phyloP scores from a whole-genome alignment of 2,888 invertebrate genomes.

The Chalcis sispes region DNA sequence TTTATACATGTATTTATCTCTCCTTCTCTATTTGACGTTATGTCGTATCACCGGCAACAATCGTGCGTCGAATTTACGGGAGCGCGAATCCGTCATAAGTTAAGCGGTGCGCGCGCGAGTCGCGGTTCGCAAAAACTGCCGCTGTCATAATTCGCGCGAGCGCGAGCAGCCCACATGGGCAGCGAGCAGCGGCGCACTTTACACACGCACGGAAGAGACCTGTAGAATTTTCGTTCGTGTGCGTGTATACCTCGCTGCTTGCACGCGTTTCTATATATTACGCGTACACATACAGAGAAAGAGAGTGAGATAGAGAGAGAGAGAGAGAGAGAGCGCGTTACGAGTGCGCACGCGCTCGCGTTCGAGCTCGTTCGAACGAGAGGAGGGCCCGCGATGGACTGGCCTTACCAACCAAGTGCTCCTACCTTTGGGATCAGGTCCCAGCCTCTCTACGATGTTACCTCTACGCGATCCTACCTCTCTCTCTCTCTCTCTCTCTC shows the following conservation, averaged over 20 bases:
- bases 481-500: slow-evolving; percentile 60
- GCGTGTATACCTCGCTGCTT: background rate
- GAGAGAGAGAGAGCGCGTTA: background rate
- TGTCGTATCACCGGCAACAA: no score
- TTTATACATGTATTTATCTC: no score
- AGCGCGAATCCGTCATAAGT: no score
- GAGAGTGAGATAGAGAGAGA: background rate
- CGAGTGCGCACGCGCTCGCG: slow-evolving; percentile 24
- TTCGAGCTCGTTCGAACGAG: slow-evolving; percentile 69
- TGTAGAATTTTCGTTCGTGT: background rate
- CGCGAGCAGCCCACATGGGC: slow-evolving; percentile 13
- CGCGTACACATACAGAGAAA: background rate
- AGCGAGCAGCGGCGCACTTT: background rate
- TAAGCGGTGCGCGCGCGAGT: no score
- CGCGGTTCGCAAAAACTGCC: no score
- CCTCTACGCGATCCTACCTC: slow-evolving; percentile 66
- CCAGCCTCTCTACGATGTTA: slow-evolving; percentile 73
- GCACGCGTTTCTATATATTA: background rate
- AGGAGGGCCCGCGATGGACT: slow-evolving; percentile 76
- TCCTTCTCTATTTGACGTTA: no score
- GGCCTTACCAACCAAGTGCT: slow-evolving; percentile 69
- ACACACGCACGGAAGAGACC: background rate
- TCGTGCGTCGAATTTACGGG: no score
- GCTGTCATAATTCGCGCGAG: no score
- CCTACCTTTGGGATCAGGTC: slow-evolving; percentile 75